phyloP scores from a whole-genome alignment of 2,113 vertebrate species.

The Pseudolaguvia tuberculata region DNA sequence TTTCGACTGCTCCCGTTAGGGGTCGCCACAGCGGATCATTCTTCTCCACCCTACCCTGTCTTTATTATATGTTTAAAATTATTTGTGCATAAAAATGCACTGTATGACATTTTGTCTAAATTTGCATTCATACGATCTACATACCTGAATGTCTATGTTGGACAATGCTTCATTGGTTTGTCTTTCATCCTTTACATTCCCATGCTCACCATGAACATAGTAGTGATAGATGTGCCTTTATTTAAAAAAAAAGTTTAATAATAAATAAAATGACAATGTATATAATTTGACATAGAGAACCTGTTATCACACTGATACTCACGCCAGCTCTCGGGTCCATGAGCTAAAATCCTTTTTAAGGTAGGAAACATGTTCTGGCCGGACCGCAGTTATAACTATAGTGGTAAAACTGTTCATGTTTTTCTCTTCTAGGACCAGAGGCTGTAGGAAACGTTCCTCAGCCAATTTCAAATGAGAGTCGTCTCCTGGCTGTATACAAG shows the following conservation, averaged over 20 bases:
- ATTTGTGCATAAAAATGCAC: neutral
- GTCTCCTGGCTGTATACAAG: conserved; percentile 73
- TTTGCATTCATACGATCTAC: neutral
- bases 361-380: conserved; percentile 70
- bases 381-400: conserved; percentile 82
- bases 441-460: conserved; percentile 77
- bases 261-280: conserved; percentile 1
- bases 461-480: conserved; percentile 71
- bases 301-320: conserved; percentile 60
- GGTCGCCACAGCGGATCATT: no score
- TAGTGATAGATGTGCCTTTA: conserved; percentile 91
- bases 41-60: no score
- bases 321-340: conserved; percentile 86
- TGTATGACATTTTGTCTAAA: neutral
- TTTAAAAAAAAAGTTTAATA: neutral
- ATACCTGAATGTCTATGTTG: conserved; percentile 83
- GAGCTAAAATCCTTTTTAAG: conserved; percentile 74
- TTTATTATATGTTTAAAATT: no score
- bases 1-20: no score
- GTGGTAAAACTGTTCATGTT: conserved; percentile 83
- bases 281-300: neutral
- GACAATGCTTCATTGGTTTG: conserved; percentile 50
- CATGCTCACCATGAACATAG: conserved; percentile 86
- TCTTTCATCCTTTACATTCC: conserved; percentile 63
- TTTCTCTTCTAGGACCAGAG: conserved; percentile 77